Evolutionary conservation across 2,113 vertebrate species (phyloP), one percentile per base, ranked within the genome.

Genomic region (Embiotoca jacksoni): DNA sequence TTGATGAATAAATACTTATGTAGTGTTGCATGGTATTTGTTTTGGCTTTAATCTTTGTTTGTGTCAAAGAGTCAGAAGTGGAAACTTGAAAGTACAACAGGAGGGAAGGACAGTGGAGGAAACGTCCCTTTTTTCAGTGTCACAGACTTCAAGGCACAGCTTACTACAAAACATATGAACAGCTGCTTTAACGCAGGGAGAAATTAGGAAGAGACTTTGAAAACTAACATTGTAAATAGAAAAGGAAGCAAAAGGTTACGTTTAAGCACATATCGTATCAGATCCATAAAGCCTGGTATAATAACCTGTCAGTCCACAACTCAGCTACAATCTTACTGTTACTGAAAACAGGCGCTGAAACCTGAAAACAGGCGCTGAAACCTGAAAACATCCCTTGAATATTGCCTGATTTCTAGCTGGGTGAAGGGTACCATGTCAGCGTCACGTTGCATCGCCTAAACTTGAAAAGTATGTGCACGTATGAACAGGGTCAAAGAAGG

Each of bases 1-100:
- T 70, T 74, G 60, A 84, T 61, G 59, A 82, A 70, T 82, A 77
- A 68, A 83, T 69, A 69, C 23, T 46, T 60, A 14, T 36, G 67
- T 46, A 52, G 56, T 39, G 23, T 39, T 49, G 53, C 9, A 14
- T 55, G 41, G 79, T 53, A 31, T 37, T 72, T 75, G 73, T 30
- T 84, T 54, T 15, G 33, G 55, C 57, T 74, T 61, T 78, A 14
- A 47, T 59, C n/a, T 70, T 53, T 53, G 10, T 69, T 16, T 55
- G 44, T 55, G 11, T 54, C 16, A 57, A 60, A 65, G 32, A 71
- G 13, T 50, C 41, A 69, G 82, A 16, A 39, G 16, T 8, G 14
- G 31, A 59, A 66, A 68, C 50, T 41, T 63, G 3, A 33, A 8
- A 10, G n/a, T 2, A 30, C 23, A 13, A 39, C 10, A 7, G 14